Evolutionary conservation across 2,113 vertebrate genomes (phyloP).

Genomic region (Pontoporia blainvillei): DNA sequence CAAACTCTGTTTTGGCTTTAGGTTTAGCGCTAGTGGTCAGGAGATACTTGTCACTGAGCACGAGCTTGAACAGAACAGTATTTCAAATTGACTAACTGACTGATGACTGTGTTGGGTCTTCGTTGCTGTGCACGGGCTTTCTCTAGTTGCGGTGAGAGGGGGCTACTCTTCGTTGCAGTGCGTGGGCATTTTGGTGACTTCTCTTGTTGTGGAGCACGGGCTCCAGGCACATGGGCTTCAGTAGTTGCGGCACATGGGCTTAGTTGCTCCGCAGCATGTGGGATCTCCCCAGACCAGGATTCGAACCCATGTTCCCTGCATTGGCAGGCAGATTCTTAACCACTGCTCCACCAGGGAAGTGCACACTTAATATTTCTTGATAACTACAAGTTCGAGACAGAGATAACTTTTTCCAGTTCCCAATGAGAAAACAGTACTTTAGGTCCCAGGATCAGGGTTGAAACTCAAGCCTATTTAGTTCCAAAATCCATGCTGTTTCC

Average conservation of each 20-base stretch:
- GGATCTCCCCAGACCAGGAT: too few relatives aligned
- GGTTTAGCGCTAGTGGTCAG: not conserved
- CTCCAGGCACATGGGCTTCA: too few relatives aligned
- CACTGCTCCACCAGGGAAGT: too few relatives aligned
- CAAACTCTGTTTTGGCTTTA: not conserved
- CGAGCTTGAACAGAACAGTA: not conserved
- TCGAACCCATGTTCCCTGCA: too few relatives aligned
- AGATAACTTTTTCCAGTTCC: not conserved
- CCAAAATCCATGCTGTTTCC: not conserved
- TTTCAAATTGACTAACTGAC: not conserved
- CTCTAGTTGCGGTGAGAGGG: too few relatives aligned
- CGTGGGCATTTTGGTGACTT: too few relatives aligned
- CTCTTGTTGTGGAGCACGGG: too few relatives aligned
- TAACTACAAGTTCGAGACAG: not conserved
- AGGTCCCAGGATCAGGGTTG: not conserved
- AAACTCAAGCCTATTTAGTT: not conserved
- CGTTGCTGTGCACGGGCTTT: rapidly evolving
- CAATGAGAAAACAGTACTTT: not conserved
- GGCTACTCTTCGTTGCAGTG: too few relatives aligned
- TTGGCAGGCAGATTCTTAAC: too few relatives aligned
- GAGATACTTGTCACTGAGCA: not conserved
- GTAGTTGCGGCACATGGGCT: too few relatives aligned
- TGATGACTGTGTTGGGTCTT: too few relatives aligned
- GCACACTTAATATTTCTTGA: not conserved
- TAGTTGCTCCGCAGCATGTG: too few relatives aligned